These are phyloP conservation scores for Heliconius charithonia DNA, from an alignment of 2,888 invertebrate species.

Conservation along the genomic window DNA sequence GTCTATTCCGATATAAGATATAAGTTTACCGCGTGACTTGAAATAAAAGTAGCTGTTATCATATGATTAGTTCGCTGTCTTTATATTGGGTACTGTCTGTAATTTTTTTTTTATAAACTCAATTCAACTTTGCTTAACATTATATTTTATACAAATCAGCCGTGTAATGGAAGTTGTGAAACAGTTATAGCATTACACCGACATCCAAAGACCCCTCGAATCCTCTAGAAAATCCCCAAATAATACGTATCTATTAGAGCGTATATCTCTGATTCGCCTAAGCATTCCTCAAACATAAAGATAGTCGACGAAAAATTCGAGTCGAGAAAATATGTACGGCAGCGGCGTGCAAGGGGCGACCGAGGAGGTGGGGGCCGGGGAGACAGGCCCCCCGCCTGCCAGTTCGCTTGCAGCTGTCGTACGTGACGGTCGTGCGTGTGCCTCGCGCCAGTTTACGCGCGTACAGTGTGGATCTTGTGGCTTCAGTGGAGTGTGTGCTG, in stretches of 20 bases:
- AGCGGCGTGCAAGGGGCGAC: constrained; percentile 71
- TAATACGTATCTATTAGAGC: constrained; percentile 82
- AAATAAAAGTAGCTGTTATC: constrained; percentile 42
- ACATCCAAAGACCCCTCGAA: constrained; percentile 36
- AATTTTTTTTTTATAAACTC: constrained; percentile 15
- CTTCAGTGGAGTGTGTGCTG: constrained; percentile 76
- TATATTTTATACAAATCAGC: constrained; percentile 33
- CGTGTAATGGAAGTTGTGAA: constrained; percentile 37
- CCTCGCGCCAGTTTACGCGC: constrained; percentile 64
- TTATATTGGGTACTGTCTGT: neutral
- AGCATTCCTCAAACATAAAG: constrained; percentile 83
- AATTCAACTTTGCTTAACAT: constrained; percentile 29
- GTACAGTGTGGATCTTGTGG: constrained; percentile 69
- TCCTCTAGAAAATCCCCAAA: constrained; percentile 71
- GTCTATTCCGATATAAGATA: constrained; percentile 44
- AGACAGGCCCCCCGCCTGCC: constrained; percentile 62
- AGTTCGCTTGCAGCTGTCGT: constrained; percentile 70
- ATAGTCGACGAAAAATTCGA: constrained; percentile 83
- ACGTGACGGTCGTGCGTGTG: constrained; percentile 63
- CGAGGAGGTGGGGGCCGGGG: constrained; percentile 57
- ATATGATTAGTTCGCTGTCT: constrained; percentile 5
- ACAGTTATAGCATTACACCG: constrained; percentile 44
- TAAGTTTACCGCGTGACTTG: constrained; percentile 44
- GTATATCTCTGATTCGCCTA: constrained; percentile 81
- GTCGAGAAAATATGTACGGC: constrained; percentile 82